Base-by-base conservation (phyloP, 2,113 vertebrate genomes). In the Coptodon rendalli region DNA sequence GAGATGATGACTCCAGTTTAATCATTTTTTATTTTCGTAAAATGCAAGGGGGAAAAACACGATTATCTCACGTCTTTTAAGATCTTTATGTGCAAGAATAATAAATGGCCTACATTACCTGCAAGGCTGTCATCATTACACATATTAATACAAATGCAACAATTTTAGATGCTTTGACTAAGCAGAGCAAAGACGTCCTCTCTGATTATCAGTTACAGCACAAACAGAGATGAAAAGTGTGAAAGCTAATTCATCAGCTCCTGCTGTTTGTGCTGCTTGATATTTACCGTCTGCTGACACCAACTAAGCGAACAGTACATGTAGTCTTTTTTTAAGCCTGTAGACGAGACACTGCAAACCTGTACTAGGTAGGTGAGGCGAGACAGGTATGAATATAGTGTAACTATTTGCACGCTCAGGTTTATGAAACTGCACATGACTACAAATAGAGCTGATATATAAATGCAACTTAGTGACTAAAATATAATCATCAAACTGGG, bases 381-480 rank as follows among this genome's bases (percentile, higher is more conserved):
- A 22, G 36, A 71, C 36, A 43, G n/a, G 66, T 71, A 24, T 71
- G 66, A 43, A 22, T 24, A 43, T 43, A 71, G 66, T 71, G 36
- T 6, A 43, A 43, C 66, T 71, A 43, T 43, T 71, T 43, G 1
- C 63, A 71, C 2, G 2, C 12, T 22, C n/a, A 43, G 38, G 38
- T 71, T 71, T 3, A 40, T 22, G 63, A 34, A 24, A 71, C 36
- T 43, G 36, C 63, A 68, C 63, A 73, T 43, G n/a, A 16, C 13
- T 24, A 14, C n/a, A 43, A 24, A 71, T 71, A 40, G 12, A 71
- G 66, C 38, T 43, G 36, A 40, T 71, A 61, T 2, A 68, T 38
- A 24, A 22, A 71, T 71, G 36, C 0, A 4, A 40, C 0, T 43
- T 43, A 0, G 7, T 71, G n/a, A 43, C 12, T 0, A 71, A 40